These are phyloP conservation scores for Osmerus eperlanus DNA, from an alignment of 2,113 vertebrate genomes.

Conservation along the genomic window DNA sequence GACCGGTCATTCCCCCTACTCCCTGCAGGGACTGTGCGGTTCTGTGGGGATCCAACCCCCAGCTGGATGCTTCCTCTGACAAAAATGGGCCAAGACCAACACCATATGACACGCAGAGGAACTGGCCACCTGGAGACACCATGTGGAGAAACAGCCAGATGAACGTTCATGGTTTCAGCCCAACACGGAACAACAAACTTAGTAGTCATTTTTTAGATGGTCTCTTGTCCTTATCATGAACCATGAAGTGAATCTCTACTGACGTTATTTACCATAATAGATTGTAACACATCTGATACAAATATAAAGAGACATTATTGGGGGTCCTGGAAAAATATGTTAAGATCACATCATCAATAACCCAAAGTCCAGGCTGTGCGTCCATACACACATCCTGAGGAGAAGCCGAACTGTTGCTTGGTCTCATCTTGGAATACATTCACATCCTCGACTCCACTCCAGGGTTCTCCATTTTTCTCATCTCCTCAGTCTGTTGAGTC, in stretches of 20 bases:
- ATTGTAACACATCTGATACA: no score
- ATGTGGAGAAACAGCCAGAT: conserved; percentile 50
- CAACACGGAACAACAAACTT: neutral
- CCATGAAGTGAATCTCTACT: neutral
- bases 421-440: neutral
- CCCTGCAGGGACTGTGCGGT: conserved; percentile 26
- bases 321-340: conserved; percentile 20
- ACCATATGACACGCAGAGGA: conserved; percentile 41
- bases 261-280: no score
- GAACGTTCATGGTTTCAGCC: conserved; percentile 8
- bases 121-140: conserved; percentile 36
- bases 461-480: neutral
- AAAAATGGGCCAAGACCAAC: conserved; percentile 40
- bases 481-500: neutral
- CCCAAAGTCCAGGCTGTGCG: neutral
- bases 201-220: no score
- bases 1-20: conserved; percentile 21
- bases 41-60: conserved; percentile 42
- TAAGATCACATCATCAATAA: conserved; percentile 35
- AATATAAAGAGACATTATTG: neutral
- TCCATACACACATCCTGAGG: neutral
- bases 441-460: neutral
- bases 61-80: conserved; percentile 33
- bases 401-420: neutral
- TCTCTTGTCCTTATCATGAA: neutral